A percentile compares a stretch with the other conserved stretches of the same genome.
Conservation (phyloP, 2,113 vertebrate species). For the Neomonachus schauinslandi region DNA sequence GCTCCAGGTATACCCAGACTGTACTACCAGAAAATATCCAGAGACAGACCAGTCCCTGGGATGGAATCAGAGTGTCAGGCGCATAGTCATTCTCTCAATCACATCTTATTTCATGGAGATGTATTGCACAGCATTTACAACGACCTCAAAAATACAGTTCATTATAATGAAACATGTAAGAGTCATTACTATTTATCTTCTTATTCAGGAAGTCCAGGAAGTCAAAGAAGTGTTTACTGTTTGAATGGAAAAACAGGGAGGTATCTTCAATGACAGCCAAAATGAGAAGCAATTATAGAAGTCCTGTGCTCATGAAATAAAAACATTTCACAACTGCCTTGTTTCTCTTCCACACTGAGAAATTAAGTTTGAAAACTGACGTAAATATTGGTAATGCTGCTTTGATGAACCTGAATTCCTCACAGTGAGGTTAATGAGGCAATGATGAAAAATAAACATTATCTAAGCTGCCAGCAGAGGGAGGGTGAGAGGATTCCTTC, state of each 20-base stretch:
- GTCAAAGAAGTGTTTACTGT: conserved; percentile 45
- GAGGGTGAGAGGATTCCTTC: background rate
- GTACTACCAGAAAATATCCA: background rate
- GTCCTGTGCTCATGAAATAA: conserved; percentile 58
- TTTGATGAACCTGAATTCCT: conserved; percentile 74
- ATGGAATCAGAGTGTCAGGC: background rate
- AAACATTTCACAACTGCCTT: conserved; percentile 61
- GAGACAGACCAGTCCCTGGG: background rate
- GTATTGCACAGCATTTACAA: background rate
- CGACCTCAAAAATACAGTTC: background rate
- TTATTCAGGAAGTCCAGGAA: conserved; percentile 41
- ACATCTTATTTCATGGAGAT: background rate
- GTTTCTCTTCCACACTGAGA: conserved; percentile 63
- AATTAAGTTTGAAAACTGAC: conserved; percentile 74
- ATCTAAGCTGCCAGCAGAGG: conserved; percentile 6
- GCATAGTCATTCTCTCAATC: background rate
- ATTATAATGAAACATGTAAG: background rate
- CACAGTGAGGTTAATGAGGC: conserved; percentile 40
- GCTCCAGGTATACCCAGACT: background rate
- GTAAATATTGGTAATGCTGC: conserved; percentile 63
- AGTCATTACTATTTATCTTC: conserved; percentile 44
- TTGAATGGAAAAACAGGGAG: conserved; percentile 60
- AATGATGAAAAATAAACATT: conserved; percentile 55
- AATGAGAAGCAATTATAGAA: conserved; percentile 67
- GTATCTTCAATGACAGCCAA: conserved; percentile 38